Base-by-base conservation (phyloP, 1,140 invertebrate species). In the Cepaea nemoralis region DNA sequence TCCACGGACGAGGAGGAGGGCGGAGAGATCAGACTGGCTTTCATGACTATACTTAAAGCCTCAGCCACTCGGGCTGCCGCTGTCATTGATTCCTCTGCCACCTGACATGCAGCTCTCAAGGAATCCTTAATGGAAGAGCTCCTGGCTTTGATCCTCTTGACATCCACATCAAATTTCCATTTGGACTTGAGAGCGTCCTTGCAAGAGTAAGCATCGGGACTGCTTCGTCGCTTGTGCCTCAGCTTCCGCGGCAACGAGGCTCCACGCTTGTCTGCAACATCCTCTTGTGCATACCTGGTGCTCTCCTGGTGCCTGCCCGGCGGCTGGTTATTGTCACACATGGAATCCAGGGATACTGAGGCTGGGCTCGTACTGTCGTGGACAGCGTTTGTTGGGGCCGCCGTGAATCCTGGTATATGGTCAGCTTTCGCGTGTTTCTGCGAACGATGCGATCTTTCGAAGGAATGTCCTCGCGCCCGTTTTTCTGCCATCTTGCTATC, bases 1-100 rank as follows among this genome's bases (percentile, higher is more conserved):
- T 70, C 69, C n/a, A 42, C 35, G 40, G 69, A 70, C 1, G 69
- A 70, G 3, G 69, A 40, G 6, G 69, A 70, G 6, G 40, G 12
- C 1, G 35, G 35, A 24, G 71, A 45, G 2, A 42, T 50, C 24
- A 22, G 35, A 39, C 8, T 48, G 19, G 71, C 71, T 45, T 31
- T 48, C 71, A 74, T 74, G 5, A 74, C 71, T 1, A 45, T 27
- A 48, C 10, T 45, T 45, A 74, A 33, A 45, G 42, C 71, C n/a
- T 48, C 37, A 0, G 71, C 42, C 16, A 74, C 71, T 19, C 27
- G 48, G 12, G 71, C 71, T 48, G 71, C 71, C 0, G 71, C 71
- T 14, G 71, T 27, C 39, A 74, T 33, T 27, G 71, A 74, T 22
- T 74, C 71, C 33, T 74, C 71, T 39, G 71, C 71, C 10, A 74